Percentiles rank a stretch among this genome's conserved stretches.
Evolutionary conservation across 2,888 invertebrate genomes (phyloP).

Genomic region (Zygaena filipendulae): DNA sequence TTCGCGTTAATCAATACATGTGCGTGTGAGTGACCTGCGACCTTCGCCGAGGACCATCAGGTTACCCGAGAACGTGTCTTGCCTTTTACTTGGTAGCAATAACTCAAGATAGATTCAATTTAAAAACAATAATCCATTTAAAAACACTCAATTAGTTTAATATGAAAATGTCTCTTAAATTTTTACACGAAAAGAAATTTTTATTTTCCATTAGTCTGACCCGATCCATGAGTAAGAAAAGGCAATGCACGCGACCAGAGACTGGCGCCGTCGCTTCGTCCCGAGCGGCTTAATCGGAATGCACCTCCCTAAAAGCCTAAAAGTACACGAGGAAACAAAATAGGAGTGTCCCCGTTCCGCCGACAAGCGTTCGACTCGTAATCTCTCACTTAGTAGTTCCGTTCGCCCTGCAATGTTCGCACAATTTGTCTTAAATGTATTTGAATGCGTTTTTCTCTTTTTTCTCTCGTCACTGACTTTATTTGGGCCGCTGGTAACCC

Average conservation of each 20-base stretch:
- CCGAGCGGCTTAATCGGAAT: constrained; percentile 55
- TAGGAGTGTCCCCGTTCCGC: constrained; percentile 52
- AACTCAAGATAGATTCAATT: too few relatives aligned
- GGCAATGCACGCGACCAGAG: constrained; percentile 48
- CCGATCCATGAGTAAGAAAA: constrained; percentile 40
- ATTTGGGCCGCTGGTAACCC: constrained; percentile 76
- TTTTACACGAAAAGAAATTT: constrained; percentile 31
- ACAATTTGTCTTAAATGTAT: constrained; percentile 69
- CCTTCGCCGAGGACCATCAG: constrained; percentile 35
- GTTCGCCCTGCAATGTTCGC: constrained; percentile 70
- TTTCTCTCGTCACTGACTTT: constrained; percentile 75
- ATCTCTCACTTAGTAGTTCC: constrained; percentile 69
- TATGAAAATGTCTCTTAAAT: constrained; percentile 17
- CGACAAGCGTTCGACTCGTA: constrained; percentile 66
- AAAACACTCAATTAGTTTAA: too few relatives aligned
- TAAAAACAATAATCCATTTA: too few relatives aligned
- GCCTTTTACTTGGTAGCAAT: constrained; percentile 50
- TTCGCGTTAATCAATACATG: constrained; percentile 74
- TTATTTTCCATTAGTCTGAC: constrained; percentile 28
- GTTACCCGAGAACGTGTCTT: constrained; percentile 23
- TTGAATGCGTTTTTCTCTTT: constrained; percentile 71
- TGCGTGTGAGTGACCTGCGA: constrained; percentile 72
- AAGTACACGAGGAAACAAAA: constrained; percentile 59
- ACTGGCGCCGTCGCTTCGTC: constrained; percentile 37
- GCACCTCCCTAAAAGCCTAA: constrained; percentile 55